Base-by-base conservation (phyloP, 2,797 vertebrate genomes). In the Synaphobranchus kaupii region DNA sequence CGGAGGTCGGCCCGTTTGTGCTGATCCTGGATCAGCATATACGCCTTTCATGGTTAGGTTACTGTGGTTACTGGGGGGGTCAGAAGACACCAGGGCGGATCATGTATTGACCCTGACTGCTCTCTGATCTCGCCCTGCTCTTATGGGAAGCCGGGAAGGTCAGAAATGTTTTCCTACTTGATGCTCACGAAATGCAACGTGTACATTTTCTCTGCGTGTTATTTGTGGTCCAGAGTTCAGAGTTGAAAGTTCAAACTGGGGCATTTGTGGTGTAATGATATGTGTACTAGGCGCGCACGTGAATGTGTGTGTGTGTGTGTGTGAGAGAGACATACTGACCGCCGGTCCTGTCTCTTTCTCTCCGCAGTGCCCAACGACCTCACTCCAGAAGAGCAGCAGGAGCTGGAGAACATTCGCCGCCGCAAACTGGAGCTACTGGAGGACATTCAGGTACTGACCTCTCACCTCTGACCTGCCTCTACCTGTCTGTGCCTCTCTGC, bases 351-450 rank as follows among this genome's bases (percentile, higher is more conserved):
- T 56, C 60, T 90, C 44, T 52, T 25, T 84, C 66, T 88, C 73
- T 87, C 39, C 82, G 28, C 90, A 98, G 98, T 98, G 90, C 97
- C 98, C 88, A 96, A 97, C 90, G 98, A 99, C 95, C 96, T 99
- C 93, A 98, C 97, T 76, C 96, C 97, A 1, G 98, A 98, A 92
- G 98, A 99, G 94, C 96, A 96, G 90, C 96, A 98, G 94, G 98
- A 99, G 89, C 94, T 99, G 94, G 98, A 98, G 93, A 98, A 96
- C 94, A 99, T 99, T 90, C 97, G 97, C 47, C 96, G 97, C 81
- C 95, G 98, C 86, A 99, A 99, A 95, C 96, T 97, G 93, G 98
- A 99, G 92, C 97, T 99, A 88, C 96, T 98, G 92, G 97, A 97
- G 28, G 98, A 99, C 96, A 99, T 99, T 92, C 97, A 99, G 96